Evolutionary conservation across 2,888 invertebrate species (phyloP).

Genomic region (Caenorhabditis sp.): DNA sequence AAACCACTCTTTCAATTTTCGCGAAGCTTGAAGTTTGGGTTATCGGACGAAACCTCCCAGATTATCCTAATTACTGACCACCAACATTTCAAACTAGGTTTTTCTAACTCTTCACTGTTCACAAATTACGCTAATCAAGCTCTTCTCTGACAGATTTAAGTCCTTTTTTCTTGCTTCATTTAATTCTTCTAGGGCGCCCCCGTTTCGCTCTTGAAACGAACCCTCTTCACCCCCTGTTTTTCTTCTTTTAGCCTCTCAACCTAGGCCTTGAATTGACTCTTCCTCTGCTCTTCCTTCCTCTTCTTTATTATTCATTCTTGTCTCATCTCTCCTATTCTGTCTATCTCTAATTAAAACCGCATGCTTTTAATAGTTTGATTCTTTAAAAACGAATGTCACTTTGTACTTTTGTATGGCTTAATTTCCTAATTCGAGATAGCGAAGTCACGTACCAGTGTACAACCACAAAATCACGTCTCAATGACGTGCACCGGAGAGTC

Average conservation of each 20-base stretch:
- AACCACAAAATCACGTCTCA: slow-evolving; percentile 52
- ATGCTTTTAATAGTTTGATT: slow-evolving; percentile 28
- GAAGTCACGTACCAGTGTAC: slow-evolving; percentile 9
- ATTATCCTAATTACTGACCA: not conserved
- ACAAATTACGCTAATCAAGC: slow-evolving; percentile 60
- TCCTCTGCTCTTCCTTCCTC: slow-evolving; percentile 16
- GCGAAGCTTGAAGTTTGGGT: slow-evolving; percentile 3
- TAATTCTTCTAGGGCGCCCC: slow-evolving; percentile 40
- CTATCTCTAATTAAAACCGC: slow-evolving; percentile 25
- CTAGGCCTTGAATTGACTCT: slow-evolving; percentile 25
- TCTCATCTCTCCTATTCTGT: not conserved
- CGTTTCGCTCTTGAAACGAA: slow-evolving; percentile 54
- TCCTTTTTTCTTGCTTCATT: slow-evolving; percentile 45
- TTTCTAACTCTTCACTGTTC: slow-evolving; percentile 30
- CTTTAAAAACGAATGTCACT: slow-evolving; percentile 28
- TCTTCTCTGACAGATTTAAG: slow-evolving; percentile 45
- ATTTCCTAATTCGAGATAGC: slow-evolving; percentile 2
- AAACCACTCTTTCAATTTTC: slow-evolving; percentile 47
- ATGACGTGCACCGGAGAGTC: slow-evolving; percentile 41
- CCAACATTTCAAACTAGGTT: slow-evolving; percentile 23
- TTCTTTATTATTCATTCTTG: slow-evolving; percentile 39
- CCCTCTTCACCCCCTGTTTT: slow-evolving; percentile 34
- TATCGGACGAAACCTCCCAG: not conserved
- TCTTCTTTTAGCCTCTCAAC: slow-evolving; percentile 9
- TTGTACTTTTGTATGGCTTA: slow-evolving; percentile 42